phyloP scores from a whole-genome alignment of 2,113 vertebrate genomes.

The Coptodon bakossiorum region DNA sequence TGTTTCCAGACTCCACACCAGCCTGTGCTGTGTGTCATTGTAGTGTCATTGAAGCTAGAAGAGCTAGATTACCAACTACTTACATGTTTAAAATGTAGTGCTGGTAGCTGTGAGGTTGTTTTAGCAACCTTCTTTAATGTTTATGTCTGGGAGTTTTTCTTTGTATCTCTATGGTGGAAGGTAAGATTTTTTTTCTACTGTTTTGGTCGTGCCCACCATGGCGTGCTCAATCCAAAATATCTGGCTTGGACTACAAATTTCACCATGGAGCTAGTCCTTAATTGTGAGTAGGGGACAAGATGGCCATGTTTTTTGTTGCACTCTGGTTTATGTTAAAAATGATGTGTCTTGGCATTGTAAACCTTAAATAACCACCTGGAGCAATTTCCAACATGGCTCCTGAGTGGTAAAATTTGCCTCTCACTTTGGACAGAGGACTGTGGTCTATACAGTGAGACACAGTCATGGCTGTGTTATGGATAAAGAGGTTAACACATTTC shows the following conservation, averaged over 20 bases:
- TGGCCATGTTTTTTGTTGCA: not conserved
- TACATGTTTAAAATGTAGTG: not conserved
- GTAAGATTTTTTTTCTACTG: not conserved
- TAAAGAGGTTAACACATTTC: not conserved
- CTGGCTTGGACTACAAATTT: not conserved
- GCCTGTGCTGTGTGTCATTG: not conserved
- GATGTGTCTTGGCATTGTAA: not conserved
- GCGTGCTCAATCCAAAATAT: not conserved
- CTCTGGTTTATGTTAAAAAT: not conserved
- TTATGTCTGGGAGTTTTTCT: not conserved
- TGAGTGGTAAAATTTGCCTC: not conserved
- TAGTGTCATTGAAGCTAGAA: not conserved
- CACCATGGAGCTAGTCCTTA: not conserved
- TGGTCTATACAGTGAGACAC: not conserved
- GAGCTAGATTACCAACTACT: not conserved
- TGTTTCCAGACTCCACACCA: not conserved
- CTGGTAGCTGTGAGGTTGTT: not conserved
- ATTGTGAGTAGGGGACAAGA: not conserved
- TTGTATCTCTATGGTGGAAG: not conserved
- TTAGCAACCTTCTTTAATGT: not conserved
- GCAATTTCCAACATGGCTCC: accelerated
- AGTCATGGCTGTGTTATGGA: not conserved
- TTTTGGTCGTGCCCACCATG: not conserved
- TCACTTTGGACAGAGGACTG: not conserved
- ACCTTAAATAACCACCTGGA: not conserved